Percentiles rank a stretch among this genome's conserved stretches.
Conservation (phyloP, 2,888 invertebrate species). For the Vesta saturnalis region DNA sequence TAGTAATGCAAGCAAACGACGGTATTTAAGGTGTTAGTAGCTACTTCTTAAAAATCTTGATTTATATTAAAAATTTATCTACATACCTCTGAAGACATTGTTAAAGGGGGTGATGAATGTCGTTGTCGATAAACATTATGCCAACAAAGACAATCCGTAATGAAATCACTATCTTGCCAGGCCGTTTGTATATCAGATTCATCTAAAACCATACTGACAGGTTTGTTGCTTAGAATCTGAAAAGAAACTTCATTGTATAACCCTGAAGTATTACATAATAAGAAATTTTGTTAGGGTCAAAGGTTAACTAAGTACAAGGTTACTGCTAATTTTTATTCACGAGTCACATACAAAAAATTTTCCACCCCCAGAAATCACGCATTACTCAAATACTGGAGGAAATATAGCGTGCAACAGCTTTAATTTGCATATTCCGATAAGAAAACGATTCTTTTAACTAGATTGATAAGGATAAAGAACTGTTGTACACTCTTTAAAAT, state of each 20-base stretch:
- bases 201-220: conserved; percentile 77
- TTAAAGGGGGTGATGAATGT: conserved; percentile 77
- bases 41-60: no score
- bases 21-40: no score
- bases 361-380: conserved; percentile 25
- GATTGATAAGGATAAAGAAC: conserved; percentile 14
- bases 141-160: conserved; percentile 83
- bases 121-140: conserved; percentile 84
- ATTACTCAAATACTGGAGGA: conserved; percentile 22
- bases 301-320: conserved; percentile 23
- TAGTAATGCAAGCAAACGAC: no score
- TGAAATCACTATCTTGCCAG: conserved; percentile 84
- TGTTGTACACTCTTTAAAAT: conserved; percentile 3
- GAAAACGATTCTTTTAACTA: conserved; percentile 24
- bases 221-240: conserved; percentile 73
- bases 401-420: conserved; percentile 28
- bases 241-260: no score
- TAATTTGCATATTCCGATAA: conserved; percentile 34
- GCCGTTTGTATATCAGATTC: conserved; percentile 77
- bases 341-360: conserved; percentile 23
- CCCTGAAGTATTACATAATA: no score
- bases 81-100: conserved; percentile 79
- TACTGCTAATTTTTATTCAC: conserved; percentile 12
- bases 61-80: no score
- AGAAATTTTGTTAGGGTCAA: conserved; percentile 13